Evolutionary conservation across 2,113 vertebrate species (phyloP), one percentile per base, ranked within the genome.

Genomic region (Albula goreensis): DNA sequence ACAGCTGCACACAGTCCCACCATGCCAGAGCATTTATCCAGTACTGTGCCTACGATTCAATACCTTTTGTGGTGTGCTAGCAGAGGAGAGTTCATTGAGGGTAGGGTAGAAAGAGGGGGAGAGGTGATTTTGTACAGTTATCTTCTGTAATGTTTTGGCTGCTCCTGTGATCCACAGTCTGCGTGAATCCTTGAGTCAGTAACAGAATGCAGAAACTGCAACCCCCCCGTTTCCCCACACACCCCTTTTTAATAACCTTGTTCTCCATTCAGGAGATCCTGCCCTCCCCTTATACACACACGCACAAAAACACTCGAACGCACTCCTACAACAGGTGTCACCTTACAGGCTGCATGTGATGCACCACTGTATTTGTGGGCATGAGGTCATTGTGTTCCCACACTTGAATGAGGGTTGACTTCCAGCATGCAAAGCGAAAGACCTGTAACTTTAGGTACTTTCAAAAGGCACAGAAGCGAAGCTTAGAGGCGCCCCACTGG

Each of bases 311-410:
- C 15, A 31, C 25, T 80, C 41, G 19, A 80, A 19, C 41, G 50
- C 12, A 31, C 70, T 22, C 70, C 22, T 8, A 74, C 10, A 74
- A 80, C 48, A 5, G n/a, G 79, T 80, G 79, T 80, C 79, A 50
- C 12, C 8, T 50, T 80, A 80, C 79, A 1, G 79, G 79, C 31
- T 41, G 17, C 15, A 80, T 41, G 50, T 6, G 48, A 50, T 51
- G 80, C 9, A 22, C 50, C 51, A n/a, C 80, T 81, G 31, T 53
- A n/a, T 81, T 51, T 81, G 11, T 56, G 51, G 19, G 22, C 10
- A 53, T 52, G 80, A 52, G 80, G 80, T 52, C 80, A 81, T 81
- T 51, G 19, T 53, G 22, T 52, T 81, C 51, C n/a, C 51, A 31
- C 80, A 81, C n/a, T 52, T 81, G 15, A 81, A 56, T 52, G 80